Evolutionary conservation across 92 coral and sea anemone genomes (phyloP), one percentile per base, ranked within the genome.

Genomic region (Heteractis magnifica): DNA sequence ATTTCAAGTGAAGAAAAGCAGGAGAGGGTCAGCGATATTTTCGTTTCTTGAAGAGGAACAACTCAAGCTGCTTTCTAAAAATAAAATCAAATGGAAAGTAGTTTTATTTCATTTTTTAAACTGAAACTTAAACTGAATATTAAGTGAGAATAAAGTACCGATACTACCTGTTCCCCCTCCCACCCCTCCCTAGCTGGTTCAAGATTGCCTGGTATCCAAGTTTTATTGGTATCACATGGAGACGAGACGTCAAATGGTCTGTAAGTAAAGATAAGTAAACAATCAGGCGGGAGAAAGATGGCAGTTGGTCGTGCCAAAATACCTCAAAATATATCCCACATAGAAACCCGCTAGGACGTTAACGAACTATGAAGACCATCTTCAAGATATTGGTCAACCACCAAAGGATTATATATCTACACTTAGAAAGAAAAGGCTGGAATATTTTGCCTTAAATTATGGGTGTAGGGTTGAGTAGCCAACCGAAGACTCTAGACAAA

Each of bases 381-480:
- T 44, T 49, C 65, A 68, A 81, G 76, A 65, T 55, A 68, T 81
- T 23, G 76, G 84, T 13, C 49, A 49, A 15, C 56, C 52, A 68
- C 20, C 18, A n/a, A 26, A 64, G 68, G 84, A 12, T 20, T n/a
- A 51, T 12, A 14, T 48, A 23, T 14, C 77, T 21, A 21, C 41
- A 23, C 56, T 14, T n/a, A 19, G 48, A 21, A 13, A 55, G 70
- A 62, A 62, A 52, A 68, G 72, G 52, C 51, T 16, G 7, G 8
- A 12, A 49, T 80, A 56, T 50, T 62, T 74, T 50, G 44, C 23
- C 4, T 21, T 1, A 76, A 75, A 75, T 85, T 65, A 85, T 85
- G 88, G 88, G 88, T 58, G 81, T 78, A 13, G 65, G 49, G 49
- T 44, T 85, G 80, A 85, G 88, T 77, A 59, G 34, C 55, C 83